Evolutionary conservation across 2,113 vertebrate genomes (phyloP), one percentile per base, ranked within the genome.

Genomic region (Archilochus colubris): DNA sequence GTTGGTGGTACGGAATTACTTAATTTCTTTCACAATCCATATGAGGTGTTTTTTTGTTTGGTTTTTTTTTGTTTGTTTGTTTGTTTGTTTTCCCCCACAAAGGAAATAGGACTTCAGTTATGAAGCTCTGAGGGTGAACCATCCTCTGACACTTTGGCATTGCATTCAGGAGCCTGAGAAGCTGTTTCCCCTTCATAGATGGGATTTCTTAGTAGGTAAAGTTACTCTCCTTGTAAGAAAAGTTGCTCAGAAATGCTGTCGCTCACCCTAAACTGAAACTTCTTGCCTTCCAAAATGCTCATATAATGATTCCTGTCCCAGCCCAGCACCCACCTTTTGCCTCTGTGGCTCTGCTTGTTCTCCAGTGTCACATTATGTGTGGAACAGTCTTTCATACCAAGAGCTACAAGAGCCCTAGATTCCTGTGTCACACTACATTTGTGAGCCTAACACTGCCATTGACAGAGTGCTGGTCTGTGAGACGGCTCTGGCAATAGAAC

Each of bases 381-480:
- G 82, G 73, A 61, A 40, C 38, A 9, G 12, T 19, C 61, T 54
- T 21, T 83, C 50, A 12, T 46, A 68, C 61, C 61, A 59, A 59
- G 61, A 78, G 8, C 68, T n/a, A 27, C 6, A 3, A 12, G 86
- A 68, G 88, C 36, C 85, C 90, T 54, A 13, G 53, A 36, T 86
- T 94, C 80, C 73, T 10, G n/a, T 93, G 91, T 94, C 91, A 88
- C 88, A 3, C 73, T 62, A 85, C 68, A 75, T 95, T 94, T 95
- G 85, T 64, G n/a, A 93, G 40, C 55, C n/a, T 10, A 11, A 50
- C 66, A 68, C 80, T 59, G 89, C 82, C 78, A 75, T 81, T 78
- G 91, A 83, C 94, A 84, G 76, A 54, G 6, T 19, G 51, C 77
- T 38, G 67, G 40, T 48, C 90, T 64, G 53, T 2, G 69, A 76